Conservation (phyloP, 2,797 vertebrate genomes). For the Apogon hyalosoma region DNA sequence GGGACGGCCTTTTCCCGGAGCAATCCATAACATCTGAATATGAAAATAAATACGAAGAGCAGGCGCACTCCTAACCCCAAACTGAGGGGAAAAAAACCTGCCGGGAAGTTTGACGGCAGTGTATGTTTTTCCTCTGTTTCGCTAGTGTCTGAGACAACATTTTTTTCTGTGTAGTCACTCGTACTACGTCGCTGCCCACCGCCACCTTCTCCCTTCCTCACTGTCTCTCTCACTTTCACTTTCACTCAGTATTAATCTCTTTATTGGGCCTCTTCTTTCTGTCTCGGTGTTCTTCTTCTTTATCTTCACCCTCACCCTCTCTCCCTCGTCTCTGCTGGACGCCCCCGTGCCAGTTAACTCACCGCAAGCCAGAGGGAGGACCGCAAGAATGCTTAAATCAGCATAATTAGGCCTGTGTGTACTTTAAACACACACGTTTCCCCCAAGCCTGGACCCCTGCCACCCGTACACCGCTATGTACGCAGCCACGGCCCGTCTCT, state of each 20-base stretch:
- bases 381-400: conserved; percentile 85
- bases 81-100: conserved; percentile 63
- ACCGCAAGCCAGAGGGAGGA: conserved; percentile 82
- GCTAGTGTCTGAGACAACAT: conserved; percentile 42
- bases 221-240: conserved; percentile 1
- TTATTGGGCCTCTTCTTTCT: conserved; percentile 35
- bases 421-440: conserved; percentile 84
- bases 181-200: background rate
- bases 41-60: conserved; percentile 82
- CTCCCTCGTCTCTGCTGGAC: conserved; percentile 62
- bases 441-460: conserved; percentile 82
- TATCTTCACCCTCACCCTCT: conserved; percentile 37
- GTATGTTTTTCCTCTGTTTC: conserved; percentile 73
- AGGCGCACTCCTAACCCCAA: conserved; percentile 62
- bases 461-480: conserved; percentile 79
- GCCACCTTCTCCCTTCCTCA: conserved; percentile 16
- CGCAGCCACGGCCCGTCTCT: conserved; percentile 76
- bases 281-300: conserved; percentile 41
- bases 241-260: conserved; percentile 11
- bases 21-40: conserved; percentile 84
- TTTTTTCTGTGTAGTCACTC: conserved; percentile 22
- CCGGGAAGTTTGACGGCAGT: conserved; percentile 63
- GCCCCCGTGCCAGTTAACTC: conserved; percentile 79
- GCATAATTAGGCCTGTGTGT: conserved; percentile 83
- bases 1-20: conserved; percentile 79